These are phyloP conservation scores for Pyrocephalus nanus DNA, from an alignment of 2,797 vertebrate genomes.

Conservation along the genomic window DNA sequence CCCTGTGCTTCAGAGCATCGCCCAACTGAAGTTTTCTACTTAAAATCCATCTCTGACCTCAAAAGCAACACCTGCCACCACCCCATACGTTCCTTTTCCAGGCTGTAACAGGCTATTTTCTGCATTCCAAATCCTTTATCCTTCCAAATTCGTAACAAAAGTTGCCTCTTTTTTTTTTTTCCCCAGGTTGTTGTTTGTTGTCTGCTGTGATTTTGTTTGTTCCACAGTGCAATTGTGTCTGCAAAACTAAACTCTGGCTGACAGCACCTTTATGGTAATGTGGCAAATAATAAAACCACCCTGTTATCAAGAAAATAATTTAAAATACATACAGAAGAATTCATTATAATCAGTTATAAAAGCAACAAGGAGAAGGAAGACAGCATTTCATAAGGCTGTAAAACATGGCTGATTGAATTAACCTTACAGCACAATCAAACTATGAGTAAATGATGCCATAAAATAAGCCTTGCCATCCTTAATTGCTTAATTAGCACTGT, in stretches of 20 bases:
- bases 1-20: not conserved
- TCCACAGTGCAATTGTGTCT: not conserved
- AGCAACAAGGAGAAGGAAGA: constrained; percentile 1
- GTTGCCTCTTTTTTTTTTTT: not conserved
- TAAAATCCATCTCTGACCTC: not conserved
- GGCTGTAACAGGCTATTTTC: not conserved
- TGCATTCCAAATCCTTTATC: not conserved
- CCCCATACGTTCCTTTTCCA: not conserved
- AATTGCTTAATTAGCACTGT: constrained; percentile 51
- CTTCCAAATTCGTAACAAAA: not conserved
- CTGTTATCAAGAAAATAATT: constrained; percentile 1
- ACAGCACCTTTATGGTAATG: not conserved
- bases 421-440: constrained; percentile 23
- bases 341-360: not conserved
- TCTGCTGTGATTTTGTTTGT: not conserved
- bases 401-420: constrained; percentile 16
- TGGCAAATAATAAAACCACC: not conserved
- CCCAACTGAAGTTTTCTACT: not conserved
- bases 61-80: not conserved
- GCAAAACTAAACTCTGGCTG: not conserved
- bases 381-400: not conserved
- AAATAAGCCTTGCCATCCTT: constrained; percentile 35
- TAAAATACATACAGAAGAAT: not conserved
- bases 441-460: constrained; percentile 41
- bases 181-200: not conserved